Evolutionary conservation across 2,888 invertebrate genomes (phyloP), one percentile per base, ranked within the genome.

Genomic region (Drosophila mayaguana): DNA sequence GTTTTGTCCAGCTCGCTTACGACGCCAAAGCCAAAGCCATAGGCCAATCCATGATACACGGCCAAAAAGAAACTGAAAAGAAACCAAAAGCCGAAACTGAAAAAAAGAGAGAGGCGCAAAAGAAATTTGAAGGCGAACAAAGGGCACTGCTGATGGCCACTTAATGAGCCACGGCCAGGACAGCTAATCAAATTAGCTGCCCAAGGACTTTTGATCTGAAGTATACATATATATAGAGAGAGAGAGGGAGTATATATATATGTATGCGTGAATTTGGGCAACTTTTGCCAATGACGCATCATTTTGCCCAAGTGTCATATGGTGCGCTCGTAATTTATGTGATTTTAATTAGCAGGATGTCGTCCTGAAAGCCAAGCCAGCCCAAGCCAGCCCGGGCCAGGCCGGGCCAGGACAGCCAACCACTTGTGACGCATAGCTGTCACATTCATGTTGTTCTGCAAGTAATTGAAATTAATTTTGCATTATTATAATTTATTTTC

Each of bases 381-480:
- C 6, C 16, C 20, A 9, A 3, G 8, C 18, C 40, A 18, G 8
- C 11, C 25, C 40, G 8, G 2, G n/a, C 28, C 40, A 14, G 2
- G n/a, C 28, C 28, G 18, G 4, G 40, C n/a, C 8, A n/a, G 6
- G 40, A 5, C 40, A n/a, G 42, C 40, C 55, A 28, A 28, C 56
- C 32, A 32, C 56, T 83, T 81, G 72, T 83, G 87, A 84, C 74
- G 87, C 84, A 84, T 87, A 81, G 87, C 90, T 88, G 87, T 88
- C 87, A 88, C 75, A 88, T 88, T 86, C 86, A 83, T 75, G 77
- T 80, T 81, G 56, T 56, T 75, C 81, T 75, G 72, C 68, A 79
- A 86, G 75, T 90, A 90, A 87, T 88, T 90, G 85, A 88, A 90
- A 90, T 88, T 88, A 88, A 90, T 88, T 90, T 88, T 79, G 73